Evolutionary conservation across 2,888 invertebrate species (phyloP), one percentile per base, ranked within the genome.

Genomic region (Eupithecia inturbata): DNA sequence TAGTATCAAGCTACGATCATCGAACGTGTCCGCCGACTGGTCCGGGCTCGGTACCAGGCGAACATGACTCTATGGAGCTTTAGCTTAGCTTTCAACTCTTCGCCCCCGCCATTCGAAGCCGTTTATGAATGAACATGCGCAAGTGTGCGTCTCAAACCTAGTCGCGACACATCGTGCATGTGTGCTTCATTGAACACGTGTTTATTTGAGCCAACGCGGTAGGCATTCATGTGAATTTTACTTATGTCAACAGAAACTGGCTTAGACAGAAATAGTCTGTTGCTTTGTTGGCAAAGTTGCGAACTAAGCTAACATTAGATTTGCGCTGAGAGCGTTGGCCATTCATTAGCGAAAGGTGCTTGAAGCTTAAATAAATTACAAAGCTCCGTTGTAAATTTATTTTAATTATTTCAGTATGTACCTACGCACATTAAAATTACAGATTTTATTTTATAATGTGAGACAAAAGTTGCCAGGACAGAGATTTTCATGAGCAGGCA

Each of bases 211-310:
- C 84, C 89, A 88, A 89, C 88, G 89, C 88, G 91, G 89, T 88
- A 90, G 92, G 92, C 93, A 92, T 92, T 93, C 91, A 92, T 92
- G 93, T 92, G 93, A 94, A 93, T 91, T 92, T 89, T 91, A 76
- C 93, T 92, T 92, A 87, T 91, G 92, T 93, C 93, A 93, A 93
- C 93, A 93, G 86, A 85, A 88, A 87, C 85, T 85, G 87, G 87
- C 88, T 86, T 87, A 83, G 84, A 89, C 92, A 90, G 89, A 91
- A 93, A 93, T 93, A 93, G 88, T 89, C 83, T 82, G 88, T 83
- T 84, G 90, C 92, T 92, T 92, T 91, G 90, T 88, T 89, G 85
- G 91, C 91, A 86, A 92, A 90, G 87, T 87, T 87, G 87, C 86
- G 78, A 86, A 83, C 80, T 83, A 73, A 75, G 76, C 75, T 77